Evolutionary conservation across 2,113 vertebrate genomes (phyloP).

Genomic region (Empidonax traillii): DNA sequence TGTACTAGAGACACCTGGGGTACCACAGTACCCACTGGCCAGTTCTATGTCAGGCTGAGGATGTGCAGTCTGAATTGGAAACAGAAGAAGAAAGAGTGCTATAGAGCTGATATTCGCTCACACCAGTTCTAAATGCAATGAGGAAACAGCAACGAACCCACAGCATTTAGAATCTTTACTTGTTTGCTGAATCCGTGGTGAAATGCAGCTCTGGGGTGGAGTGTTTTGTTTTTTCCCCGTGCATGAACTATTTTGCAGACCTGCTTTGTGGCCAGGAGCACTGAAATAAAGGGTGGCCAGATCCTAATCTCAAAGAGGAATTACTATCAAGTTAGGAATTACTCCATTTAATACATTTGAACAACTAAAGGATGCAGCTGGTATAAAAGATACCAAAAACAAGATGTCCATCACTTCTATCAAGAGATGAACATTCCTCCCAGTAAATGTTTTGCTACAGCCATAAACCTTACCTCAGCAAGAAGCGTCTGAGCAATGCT

Average conservation of each 20-base stretch:
- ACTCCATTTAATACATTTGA: background rate
- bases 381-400: background rate
- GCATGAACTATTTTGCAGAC: background rate
- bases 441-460: background rate
- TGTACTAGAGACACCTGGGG: background rate
- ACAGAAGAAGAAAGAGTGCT: background rate
- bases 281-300: background rate
- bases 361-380: background rate
- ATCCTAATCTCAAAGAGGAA: background rate
- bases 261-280: background rate
- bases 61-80: background rate
- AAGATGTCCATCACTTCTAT: background rate
- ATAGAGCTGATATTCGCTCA: background rate
- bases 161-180: background rate
- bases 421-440: background rate
- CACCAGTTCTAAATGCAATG: background rate
- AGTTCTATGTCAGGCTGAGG: background rate
- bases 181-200: background rate
- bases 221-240: background rate
- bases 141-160: background rate
- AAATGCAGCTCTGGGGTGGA: background rate
- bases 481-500: background rate
- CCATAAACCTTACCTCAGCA: conserved; percentile 27
- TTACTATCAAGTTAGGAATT: background rate
- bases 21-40: background rate